Evolutionary conservation across 2,113 vertebrate species (phyloP).

Genomic region (Peromyscus polionotus): DNA sequence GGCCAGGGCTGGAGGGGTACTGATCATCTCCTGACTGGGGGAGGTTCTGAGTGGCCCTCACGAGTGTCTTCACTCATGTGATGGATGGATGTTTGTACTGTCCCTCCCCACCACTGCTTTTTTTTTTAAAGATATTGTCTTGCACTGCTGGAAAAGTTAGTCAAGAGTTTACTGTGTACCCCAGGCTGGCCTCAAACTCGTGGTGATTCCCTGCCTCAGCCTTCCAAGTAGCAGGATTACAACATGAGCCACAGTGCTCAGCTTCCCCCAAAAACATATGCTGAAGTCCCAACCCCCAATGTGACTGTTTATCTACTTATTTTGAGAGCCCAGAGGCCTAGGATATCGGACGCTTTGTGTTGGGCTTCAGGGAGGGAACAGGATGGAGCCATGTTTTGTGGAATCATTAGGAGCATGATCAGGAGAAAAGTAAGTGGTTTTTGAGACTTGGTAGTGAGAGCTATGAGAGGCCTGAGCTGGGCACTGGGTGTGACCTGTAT

Average conservation of each 20-base stretch:
- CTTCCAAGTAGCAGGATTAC: background rate
- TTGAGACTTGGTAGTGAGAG: background rate
- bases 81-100: background rate
- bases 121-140: background rate
- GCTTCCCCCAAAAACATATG: background rate
- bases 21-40: background rate
- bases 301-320: background rate
- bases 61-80: background rate
- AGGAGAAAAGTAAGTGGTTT: background rate
- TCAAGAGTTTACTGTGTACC: background rate
- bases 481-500: too few species aligned
- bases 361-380: background rate
- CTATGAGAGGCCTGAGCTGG: background rate
- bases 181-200: background rate
- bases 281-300: background rate
- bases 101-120: too few species aligned
- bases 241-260: background rate
- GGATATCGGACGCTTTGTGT: background rate
- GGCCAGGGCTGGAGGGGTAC: background rate
- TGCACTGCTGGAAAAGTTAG: background rate
- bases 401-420: background rate
- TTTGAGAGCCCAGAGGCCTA: background rate
- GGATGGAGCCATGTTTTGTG: background rate
- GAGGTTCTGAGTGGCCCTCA: background rate
- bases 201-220: background rate